Evolutionary conservation across 2,888 invertebrate genomes (phyloP).

Genomic region (Bruchidius siliquastri): DNA sequence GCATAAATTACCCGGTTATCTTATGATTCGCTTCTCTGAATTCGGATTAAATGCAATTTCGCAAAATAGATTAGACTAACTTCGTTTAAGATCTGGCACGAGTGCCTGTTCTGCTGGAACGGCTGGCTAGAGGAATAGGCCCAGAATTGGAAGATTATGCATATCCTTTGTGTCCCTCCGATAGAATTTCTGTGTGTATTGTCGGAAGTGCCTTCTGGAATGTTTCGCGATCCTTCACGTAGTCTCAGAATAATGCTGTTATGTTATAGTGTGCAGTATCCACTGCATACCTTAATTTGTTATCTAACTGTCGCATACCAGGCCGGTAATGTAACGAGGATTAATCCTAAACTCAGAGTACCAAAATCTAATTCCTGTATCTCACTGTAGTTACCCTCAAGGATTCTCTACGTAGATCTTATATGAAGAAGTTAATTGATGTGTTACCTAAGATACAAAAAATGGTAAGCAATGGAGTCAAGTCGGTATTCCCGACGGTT

Average conservation of each 20-base stretch:
- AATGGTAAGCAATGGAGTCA: too few relatives aligned
- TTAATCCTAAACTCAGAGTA: too few relatives aligned
- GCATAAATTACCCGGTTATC: constrained; percentile 26
- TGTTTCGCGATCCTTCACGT: background rate
- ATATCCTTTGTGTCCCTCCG: constrained; percentile 11
- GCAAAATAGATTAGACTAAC: constrained; percentile 22
- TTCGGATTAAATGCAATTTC: constrained; percentile 25
- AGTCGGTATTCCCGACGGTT: too few relatives aligned
- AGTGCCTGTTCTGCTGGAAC: constrained; percentile 8
- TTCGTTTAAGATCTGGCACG: constrained; percentile 21
- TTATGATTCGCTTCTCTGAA: constrained; percentile 24
- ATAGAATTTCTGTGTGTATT: background rate
- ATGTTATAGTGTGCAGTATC: constrained; percentile 4
- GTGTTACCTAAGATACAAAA: too few relatives aligned
- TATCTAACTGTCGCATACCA: too few relatives aligned
- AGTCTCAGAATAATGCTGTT: constrained; percentile 1
- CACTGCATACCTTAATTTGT: background rate
- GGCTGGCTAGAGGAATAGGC: constrained; percentile 9
- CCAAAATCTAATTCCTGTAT: too few relatives aligned
- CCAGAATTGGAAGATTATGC: constrained; percentile 14
- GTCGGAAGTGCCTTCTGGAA: background rate
- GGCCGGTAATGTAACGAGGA: too few relatives aligned
- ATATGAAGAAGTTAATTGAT: too few relatives aligned
- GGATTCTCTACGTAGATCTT: too few relatives aligned
- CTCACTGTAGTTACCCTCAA: too few relatives aligned